Base-by-base conservation (phyloP, 2,113 vertebrate species). In the Xenopus borealis region DNA sequence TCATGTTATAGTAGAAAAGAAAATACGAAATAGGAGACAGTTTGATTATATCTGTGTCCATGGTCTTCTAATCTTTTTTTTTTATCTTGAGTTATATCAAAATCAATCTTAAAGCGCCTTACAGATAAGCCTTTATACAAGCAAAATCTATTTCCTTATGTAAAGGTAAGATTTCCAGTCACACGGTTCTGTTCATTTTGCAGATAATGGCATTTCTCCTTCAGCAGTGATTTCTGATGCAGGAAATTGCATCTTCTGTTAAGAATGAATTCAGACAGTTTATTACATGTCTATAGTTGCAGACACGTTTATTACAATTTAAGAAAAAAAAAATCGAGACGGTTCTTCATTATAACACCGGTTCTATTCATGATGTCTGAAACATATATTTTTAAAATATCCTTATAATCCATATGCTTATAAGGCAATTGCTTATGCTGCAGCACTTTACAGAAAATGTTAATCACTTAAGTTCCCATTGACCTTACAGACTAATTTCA, bases 131-230 rank as follows among this genome's bases (percentile, higher is more conserved):
- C 61, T 64, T 40, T 52, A 52, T 70, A 62, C 30, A 70, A 64
- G 58, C 74, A 69, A 70, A 70, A 69, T 58, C 66, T 68, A 76
- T 76, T 76, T 76, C 69, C 58, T 68, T 77, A 77, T 77, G 67
- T 70, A 77, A 77, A 77, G 74, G 61, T 77, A 64, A 70, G 74
- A 14, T 77, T 77, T 77, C 68, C 66, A 77, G 74, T 63, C 58
- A 63, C 74, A 50, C 14, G 45, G 30, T 62, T 64, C 50, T 64
- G 30, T 77, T 77, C 74, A 70, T 77, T 70, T 77, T 64, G 19
- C 30, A 77, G 66, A 77, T 77, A 77, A 77, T 77, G 74, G 69
- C 74, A 77, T 77, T 77, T 77, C 67, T 77, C 74, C 68, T 70
- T 77, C 66, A 69, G 50, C 74, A 46, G 66, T 70, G 74, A 77